Evolutionary conservation across 30 jellyfish, hydroid and myxozoan genomes (phyloP).

Genomic region (Cassiopea andromeda): DNA sequence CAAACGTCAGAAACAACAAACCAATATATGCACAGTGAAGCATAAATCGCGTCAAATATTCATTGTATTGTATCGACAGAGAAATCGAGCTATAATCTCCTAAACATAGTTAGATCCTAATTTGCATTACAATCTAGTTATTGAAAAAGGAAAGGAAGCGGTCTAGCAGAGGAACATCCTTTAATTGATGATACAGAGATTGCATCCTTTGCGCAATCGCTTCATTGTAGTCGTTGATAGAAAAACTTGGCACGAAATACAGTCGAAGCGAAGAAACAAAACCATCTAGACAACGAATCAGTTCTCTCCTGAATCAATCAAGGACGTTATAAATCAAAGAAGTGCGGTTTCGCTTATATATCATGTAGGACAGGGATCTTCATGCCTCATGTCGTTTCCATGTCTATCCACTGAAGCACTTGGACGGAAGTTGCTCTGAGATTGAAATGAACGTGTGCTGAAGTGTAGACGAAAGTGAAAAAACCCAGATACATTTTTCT

Average conservation of each 20-base stretch:
- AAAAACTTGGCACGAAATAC: not conserved
- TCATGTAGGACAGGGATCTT: not conserved
- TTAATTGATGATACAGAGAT: not conserved
- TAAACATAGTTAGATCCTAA: not conserved
- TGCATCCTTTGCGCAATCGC: not conserved
- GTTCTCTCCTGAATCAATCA: too few species aligned
- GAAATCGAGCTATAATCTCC: slow-evolving; percentile 21
- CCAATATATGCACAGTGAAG: slow-evolving; percentile 40
- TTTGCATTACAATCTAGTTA: slow-evolving; percentile 25
- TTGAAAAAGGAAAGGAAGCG: slow-evolving; percentile 14
- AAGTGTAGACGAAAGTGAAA: not conserved
- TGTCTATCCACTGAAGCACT: not conserved
- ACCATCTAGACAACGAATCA: not conserved
- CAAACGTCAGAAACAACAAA: slow-evolving; percentile 6
- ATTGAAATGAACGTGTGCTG: not conserved
- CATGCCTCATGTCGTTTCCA: not conserved
- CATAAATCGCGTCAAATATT: slow-evolving; percentile 8
- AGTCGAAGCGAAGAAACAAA: not conserved
- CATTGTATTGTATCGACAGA: slow-evolving; percentile 21
- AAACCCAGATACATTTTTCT: not conserved
- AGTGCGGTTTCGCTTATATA: not conserved
- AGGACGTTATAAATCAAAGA: too few species aligned
- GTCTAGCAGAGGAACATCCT: not conserved
- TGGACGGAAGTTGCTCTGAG: not conserved
- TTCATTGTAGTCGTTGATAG: not conserved